Evolutionary conservation across 2,113 vertebrate genomes (phyloP).

Genomic region (Glaucidium brasilianum): DNA sequence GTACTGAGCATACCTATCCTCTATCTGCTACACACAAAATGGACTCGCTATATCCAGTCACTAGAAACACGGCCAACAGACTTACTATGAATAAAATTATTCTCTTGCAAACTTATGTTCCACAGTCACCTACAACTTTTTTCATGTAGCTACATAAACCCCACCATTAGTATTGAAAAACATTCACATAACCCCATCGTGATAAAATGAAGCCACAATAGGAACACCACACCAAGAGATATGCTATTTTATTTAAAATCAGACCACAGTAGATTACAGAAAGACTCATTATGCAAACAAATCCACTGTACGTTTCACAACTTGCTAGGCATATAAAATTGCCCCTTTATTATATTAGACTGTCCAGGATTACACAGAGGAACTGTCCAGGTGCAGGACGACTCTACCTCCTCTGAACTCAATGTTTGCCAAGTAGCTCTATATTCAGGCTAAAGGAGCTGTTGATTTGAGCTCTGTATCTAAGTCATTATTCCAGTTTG

Average conservation of each 20-base stretch:
- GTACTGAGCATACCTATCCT: neutral
- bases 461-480: neutral
- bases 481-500: slow-evolving; percentile 3
- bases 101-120: neutral
- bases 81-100: neutral
- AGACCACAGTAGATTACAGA: slow-evolving; percentile 66
- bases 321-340: neutral
- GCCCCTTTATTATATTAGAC: neutral
- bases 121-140: neutral
- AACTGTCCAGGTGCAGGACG: neutral
- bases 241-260: slow-evolving; percentile 65
- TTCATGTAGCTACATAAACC: neutral
- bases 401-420: neutral
- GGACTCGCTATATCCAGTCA: neutral
- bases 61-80: neutral
- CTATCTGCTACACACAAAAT: neutral
- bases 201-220: neutral
- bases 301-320: slow-evolving; percentile 59
- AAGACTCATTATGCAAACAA: slow-evolving; percentile 58
- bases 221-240: neutral
- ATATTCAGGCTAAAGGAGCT: neutral
- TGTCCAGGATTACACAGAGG: slow-evolving; percentile 7
- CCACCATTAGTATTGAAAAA: neutral
- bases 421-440: neutral
- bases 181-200: fast-evolving